These are phyloP conservation scores for Oreocharis arfaki DNA, from an alignment of 2,113 vertebrate species.

Conservation along the genomic window DNA sequence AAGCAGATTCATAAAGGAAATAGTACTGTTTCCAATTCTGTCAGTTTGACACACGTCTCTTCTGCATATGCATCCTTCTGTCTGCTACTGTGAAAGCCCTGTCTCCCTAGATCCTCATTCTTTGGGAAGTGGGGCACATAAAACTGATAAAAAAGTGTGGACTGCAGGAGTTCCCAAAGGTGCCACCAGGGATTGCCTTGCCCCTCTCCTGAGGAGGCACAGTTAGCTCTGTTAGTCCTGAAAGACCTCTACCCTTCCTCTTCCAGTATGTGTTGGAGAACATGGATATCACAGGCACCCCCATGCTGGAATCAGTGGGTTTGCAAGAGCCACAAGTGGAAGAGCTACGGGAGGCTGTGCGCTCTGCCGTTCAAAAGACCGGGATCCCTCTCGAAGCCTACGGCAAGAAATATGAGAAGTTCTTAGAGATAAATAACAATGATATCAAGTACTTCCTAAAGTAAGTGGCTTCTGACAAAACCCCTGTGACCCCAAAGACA, in stretches of 20 bases:
- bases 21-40: neutral
- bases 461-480: conserved; percentile 42
- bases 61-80: neutral
- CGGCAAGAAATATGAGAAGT: conserved; percentile 75
- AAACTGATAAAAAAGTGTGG: neutral
- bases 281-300: conserved; percentile 71
- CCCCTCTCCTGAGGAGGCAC: neutral
- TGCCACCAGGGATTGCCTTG: neutral
- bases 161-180: neutral
- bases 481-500: neutral
- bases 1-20: neutral
- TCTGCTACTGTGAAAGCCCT: neutral
- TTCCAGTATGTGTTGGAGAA: conserved; percentile 84
- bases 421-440: conserved; percentile 82
- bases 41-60: neutral
- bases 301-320: conserved; percentile 78
- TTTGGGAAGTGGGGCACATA: neutral
- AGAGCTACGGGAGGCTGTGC: conserved; percentile 71
- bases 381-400: conserved; percentile 83
- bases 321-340: conserved; percentile 80
- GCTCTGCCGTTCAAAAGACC: conserved; percentile 73
- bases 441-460: conserved; percentile 70
- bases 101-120: neutral
- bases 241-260: neutral
- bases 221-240: neutral